phyloP scores from a whole-genome alignment of 1,140 invertebrate species.

The Drosophila nikananu region DNA sequence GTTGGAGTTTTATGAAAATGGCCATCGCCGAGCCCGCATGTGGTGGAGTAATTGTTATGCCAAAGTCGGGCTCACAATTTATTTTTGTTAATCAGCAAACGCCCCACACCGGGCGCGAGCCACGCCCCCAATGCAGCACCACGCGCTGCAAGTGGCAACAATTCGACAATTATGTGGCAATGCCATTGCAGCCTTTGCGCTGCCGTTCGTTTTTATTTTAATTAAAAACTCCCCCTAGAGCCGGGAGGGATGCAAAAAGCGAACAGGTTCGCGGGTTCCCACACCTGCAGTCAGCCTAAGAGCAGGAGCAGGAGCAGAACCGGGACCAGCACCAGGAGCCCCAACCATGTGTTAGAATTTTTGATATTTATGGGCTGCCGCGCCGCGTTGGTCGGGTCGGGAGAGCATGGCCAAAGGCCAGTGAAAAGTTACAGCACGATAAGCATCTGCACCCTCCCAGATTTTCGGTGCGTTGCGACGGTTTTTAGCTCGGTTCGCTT shows the following conservation, averaged over 20 bases:
- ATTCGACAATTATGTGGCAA: conserved; percentile 51
- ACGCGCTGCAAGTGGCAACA: conserved; percentile 44
- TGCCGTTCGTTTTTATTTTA: conserved; percentile 58
- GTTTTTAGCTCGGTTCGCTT: conserved; percentile 23
- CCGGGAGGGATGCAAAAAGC: conserved; percentile 39
- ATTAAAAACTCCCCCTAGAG: conserved; percentile 50
- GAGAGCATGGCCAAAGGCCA: conserved; percentile 24
- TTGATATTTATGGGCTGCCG: conserved; percentile 64
- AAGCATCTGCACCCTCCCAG: conserved; percentile 48
- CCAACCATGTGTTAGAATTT: conserved; percentile 57
- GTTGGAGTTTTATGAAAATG: conserved; percentile 60
- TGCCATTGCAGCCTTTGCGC: conserved; percentile 41
- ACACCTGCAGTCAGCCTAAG: conserved; percentile 30
- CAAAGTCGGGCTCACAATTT: conserved; percentile 61
- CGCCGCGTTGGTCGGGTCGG: conserved; percentile 2
- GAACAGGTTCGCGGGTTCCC: conserved; percentile 42
- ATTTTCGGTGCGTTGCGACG: conserved; percentile 67
- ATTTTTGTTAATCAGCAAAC: conserved; percentile 74
- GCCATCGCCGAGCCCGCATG: conserved; percentile 16
- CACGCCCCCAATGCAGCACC: conserved; percentile 20
- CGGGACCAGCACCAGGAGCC: background rate
- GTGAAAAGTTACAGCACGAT: conserved; percentile 59
- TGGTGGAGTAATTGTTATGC: conserved; percentile 56
- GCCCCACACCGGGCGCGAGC: conserved; percentile 22
- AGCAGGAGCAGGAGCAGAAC: background rate